Base-by-base conservation (phyloP, 2,113 vertebrate species). In the Pygoscelis antarcticus region DNA sequence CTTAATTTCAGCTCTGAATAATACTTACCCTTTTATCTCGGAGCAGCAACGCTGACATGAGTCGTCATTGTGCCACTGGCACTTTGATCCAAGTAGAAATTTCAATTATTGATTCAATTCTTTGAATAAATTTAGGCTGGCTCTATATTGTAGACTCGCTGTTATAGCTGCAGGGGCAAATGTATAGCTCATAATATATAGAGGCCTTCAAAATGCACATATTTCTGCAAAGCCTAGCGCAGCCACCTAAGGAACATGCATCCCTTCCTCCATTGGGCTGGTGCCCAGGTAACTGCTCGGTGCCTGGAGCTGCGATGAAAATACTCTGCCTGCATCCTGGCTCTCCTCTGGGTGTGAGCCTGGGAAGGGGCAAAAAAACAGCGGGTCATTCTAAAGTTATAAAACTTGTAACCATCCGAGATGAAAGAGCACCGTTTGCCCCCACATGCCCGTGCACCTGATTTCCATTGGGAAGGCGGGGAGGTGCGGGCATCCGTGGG, bases 81-180 rank as follows among this genome's bases (percentile, higher is more conserved):
- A 40, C 74, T 82, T 91, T 79, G 93, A 97, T 95, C 95, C 95
- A 91, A 96, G 89, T 30, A 57, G 74, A 80, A 69, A 38, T 84
- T 95, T 95, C 81, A 97, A 82, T 95, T 92, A 87, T 87, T 94
- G 87, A 65, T 95, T 80, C 69, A 44, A 27, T 96, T 88, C 23
- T 79, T 83, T 1, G 60, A 90, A 92, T 83, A 78, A 77, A 90
- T 86, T 72, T 62, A 23, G 52, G 14, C 36, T 92, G 81, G 7
- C 64, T 94, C 8, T 7, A 0, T 78, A 2, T 32, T 62, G 32
- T 75, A 80, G 79, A 26, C 11, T 69, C 70, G 36, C 0, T 51
- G 25, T 61, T 75, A 42, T 0, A 85, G 49, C 76, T 76, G 57
- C 3, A 11, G 72, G 92, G 64, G 76, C 46, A 66, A 32, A 78